Evolutionary conservation across 2,888 invertebrate genomes (phyloP).

Genomic region (Augochlorella aurata): DNA sequence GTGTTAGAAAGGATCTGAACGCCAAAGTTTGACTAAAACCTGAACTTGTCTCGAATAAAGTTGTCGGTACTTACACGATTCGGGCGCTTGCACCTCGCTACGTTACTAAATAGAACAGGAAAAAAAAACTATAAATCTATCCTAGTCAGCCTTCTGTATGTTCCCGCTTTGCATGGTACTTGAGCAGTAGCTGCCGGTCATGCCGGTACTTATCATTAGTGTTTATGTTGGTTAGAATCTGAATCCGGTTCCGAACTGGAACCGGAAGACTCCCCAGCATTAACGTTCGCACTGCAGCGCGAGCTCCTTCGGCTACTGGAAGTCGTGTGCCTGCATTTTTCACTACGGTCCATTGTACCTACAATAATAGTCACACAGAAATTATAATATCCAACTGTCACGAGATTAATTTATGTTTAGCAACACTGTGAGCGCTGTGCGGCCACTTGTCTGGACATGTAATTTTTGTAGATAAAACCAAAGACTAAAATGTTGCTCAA

Average conservation of each 20-base stretch:
- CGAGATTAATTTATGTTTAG: not conserved
- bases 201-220: constrained; percentile 74
- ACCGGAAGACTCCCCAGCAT: constrained; percentile 79
- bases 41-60: constrained; percentile 27
- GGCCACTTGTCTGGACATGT: too few species aligned
- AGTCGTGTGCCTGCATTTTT: constrained; percentile 79
- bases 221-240: constrained; percentile 78
- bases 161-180: constrained; percentile 80
- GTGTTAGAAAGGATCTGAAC: not conserved
- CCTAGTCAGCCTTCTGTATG: constrained; percentile 82
- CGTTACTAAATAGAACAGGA: constrained; percentile 36
- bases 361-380: constrained; percentile 69
- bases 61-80: constrained; percentile 3
- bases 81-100: constrained; percentile 33
- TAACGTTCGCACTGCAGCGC: constrained; percentile 79
- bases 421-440: not conserved
- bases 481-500: not conserved
- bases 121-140: constrained; percentile 72
- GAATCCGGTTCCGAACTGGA: constrained; percentile 80
- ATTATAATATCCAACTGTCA: constrained; percentile 47
- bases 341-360: constrained; percentile 80
- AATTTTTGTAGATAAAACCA: not conserved
- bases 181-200: constrained; percentile 80
- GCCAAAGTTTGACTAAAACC: not conserved
- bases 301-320: constrained; percentile 78